A percentile compares a stretch with the other conserved stretches of the same genome.
Conservation (phyloP, 2,888 invertebrate species). For the Bimastos eiseni region DNA sequence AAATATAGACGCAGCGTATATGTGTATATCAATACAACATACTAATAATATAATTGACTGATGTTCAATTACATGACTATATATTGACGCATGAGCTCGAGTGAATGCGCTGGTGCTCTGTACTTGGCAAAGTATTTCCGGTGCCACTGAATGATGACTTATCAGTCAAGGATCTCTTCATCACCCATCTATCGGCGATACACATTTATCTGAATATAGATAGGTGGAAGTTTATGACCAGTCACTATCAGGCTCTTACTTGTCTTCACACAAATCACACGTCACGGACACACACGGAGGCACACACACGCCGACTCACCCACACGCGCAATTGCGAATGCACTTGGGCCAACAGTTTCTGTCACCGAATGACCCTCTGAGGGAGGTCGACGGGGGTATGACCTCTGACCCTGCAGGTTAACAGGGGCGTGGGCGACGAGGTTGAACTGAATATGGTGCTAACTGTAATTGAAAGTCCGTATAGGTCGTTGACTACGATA, state of each 20-base stretch:
- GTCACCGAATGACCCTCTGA: not conserved
- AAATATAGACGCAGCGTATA: not conserved
- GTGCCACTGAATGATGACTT: not conserved
- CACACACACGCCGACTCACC: not conserved
- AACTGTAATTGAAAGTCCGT: not conserved
- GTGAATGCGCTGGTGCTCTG: not conserved
- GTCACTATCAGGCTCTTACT: not conserved
- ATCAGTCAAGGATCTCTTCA: not conserved
- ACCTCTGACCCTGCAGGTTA: not conserved
- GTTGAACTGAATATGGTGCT: not conserved
- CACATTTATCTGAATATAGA: not conserved
- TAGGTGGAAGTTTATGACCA: constrained; percentile 13
- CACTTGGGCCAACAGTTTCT: not conserved
- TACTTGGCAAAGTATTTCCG: not conserved
- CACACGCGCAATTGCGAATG: not conserved
- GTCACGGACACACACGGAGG: not conserved
- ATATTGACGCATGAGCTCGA: not conserved
- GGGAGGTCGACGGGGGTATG: not conserved
- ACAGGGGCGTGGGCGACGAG: not conserved
- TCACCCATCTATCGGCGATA: not conserved
- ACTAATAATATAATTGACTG: not conserved
- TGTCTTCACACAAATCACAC: constrained; percentile 1
- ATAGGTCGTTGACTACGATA: not conserved
- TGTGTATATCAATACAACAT: not conserved
- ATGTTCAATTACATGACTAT: not conserved